A percentile compares a stretch with the other conserved stretches of the same genome.
These are phyloP conservation scores for Alentia gelatinosa DNA, from an alignment of 2,888 invertebrate genomes.

Conservation along the genomic window DNA sequence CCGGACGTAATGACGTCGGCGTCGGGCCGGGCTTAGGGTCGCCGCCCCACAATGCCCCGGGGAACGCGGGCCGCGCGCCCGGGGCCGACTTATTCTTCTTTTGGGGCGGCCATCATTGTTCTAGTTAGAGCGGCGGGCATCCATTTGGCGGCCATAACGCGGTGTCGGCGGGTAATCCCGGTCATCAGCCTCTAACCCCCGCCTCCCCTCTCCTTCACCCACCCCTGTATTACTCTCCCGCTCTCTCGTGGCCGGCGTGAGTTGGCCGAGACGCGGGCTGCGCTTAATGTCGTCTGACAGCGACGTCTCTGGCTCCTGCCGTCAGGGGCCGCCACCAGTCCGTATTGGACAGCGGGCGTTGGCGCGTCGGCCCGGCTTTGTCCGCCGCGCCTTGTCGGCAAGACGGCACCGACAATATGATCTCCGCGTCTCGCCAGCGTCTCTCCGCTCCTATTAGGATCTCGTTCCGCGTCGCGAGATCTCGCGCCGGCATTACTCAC, in stretches of 20 bases:
- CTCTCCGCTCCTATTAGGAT: conserved; percentile 25
- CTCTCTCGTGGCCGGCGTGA: not conserved
- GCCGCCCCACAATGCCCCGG: conserved; percentile 25
- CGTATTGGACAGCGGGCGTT: conserved; percentile 2
- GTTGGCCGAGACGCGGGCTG: not conserved
- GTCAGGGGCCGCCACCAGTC: not conserved
- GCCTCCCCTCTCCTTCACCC: not conserved
- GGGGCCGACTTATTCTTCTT: not conserved
- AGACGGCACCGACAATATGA: conserved; percentile 2
- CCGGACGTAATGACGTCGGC: not conserved
- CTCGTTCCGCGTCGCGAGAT: conserved; percentile 1
- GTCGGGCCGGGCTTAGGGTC: conserved; percentile 20
- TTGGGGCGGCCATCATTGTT: conserved; percentile 21
- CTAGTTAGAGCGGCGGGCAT: conserved; percentile 24
- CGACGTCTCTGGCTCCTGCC: not conserved
- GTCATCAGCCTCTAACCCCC: not conserved
- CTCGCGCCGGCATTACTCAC: not conserved
- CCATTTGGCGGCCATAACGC: conserved; percentile 5
- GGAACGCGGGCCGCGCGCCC: not conserved
- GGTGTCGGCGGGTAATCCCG: conserved; percentile 9
- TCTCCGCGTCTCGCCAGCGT: not conserved
- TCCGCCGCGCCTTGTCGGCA: not conserved
- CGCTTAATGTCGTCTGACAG: not conserved
- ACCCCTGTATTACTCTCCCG: not conserved
- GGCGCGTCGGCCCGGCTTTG: conserved; percentile 3